Base-by-base conservation (phyloP, 2,797 vertebrate species). In the Trachurus trachurus region DNA sequence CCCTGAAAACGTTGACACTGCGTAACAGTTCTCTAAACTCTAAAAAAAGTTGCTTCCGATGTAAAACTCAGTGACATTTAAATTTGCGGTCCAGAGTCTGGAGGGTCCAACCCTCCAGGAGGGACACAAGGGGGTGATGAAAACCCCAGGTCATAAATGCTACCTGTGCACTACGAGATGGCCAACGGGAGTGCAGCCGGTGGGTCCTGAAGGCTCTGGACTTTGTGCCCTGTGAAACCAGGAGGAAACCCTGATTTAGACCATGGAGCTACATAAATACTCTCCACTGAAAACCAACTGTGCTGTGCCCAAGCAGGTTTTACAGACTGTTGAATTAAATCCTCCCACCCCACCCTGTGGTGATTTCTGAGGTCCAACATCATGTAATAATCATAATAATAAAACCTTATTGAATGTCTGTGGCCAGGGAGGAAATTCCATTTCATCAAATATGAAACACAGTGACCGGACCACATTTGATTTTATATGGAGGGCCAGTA, bases 341-440 rank as follows among this genome's bases (percentile, higher is more conserved):
- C 50, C 50, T 34, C 29, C 58, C 53, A 58, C 31, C 4, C 21
- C 7, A 1, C 61, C 39, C 65, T 53, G 52, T 71, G 56, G 57
- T 19, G 47, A 59, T 77, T 72, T 73, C 19, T 69, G 45, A 50
- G 56, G 66, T 71, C 50, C 2, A 26, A 82, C 21, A 76, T 71
- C 37, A 62, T 40, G 53, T 60, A 80, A 77, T 62, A 66, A 74
- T 65, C 71, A 44, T n/a, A 26, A 76, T 63, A 50, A 76, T 64
- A 76, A 74, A 77, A 80, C n/a, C 61, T 68, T 29, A 72, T 47
- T 53, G 49, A 75, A 40, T 71, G 68, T 62, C 64, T 60, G 71
- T 6, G 3, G 73, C 65, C 63, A 31, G 17, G 22, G 26, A 79
- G 62, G 22, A 40, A 47, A 26, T 6, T 61, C 59, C 7, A 54